Base-by-base conservation (phyloP, 2,888 invertebrate genomes). In the Cheilosia vernalis region DNA sequence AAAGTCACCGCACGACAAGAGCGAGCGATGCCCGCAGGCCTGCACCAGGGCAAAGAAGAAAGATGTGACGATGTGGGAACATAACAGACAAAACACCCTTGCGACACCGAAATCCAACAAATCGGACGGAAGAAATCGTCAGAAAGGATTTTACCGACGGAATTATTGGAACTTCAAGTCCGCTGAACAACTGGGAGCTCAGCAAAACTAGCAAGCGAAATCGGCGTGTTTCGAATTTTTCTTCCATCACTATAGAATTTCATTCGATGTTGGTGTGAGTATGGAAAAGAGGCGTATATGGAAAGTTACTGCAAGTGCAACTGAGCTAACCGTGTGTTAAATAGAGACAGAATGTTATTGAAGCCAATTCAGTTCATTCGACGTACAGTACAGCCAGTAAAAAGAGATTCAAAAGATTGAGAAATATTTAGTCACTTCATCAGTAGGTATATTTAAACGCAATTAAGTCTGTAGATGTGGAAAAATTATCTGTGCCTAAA, bases 91-190 rank as follows among this genome's bases (percentile, higher is more conserved):
- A 58, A 44, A 24, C 33, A 37, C 21, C 40, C 58, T 47, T 58
- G 47, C 58, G 40, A 19, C 27, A 9, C 44, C 44, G 21, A n/a
- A 42, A 24, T n/a, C 17, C 55, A 19, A 13, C 17, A 19, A 21
- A 42, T 30, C 42, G 40, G 53, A 17, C 33, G 21, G 15, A 24
- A 42, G 53, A 15, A 63, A 73, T 47, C 82, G 37, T 37, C 64
- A 74, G 69, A 79, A 79, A 84, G 74, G 79, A 74, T 74, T 83
- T 27, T 77, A 67, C 61, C 61, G 64, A 84, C 84, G 79, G 79
- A 84, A 79, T 74, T 84, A 84, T 84, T 84, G 84, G 84, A 84
- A 84, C 84, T 84, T 84, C 79, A 84, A 84, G 84, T 84, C 84
- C 84, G 84, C 84, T 84, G 84, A 84, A 84, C 74, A 51, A 44